phyloP scores from a whole-genome alignment of 2,113 vertebrate species.

The Xiphorhynchus elegans region DNA sequence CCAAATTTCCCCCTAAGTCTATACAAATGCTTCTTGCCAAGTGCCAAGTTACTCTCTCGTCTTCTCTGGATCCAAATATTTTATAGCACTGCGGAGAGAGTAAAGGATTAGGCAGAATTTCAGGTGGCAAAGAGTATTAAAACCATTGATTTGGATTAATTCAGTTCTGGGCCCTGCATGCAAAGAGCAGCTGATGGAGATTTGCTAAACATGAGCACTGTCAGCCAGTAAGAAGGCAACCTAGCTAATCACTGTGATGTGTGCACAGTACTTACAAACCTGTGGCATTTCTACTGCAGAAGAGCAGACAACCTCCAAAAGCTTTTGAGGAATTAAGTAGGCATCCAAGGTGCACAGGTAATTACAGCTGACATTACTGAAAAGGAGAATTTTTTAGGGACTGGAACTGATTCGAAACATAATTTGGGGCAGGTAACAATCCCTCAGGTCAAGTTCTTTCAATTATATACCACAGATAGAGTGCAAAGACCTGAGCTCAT shows the following conservation, averaged over 20 bases:
- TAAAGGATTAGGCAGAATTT: not conserved
- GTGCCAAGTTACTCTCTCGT: conserved; percentile 78
- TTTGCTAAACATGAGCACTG: not conserved
- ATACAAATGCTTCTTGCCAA: conserved; percentile 78
- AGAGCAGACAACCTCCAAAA: not conserved
- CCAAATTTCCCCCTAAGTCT: conserved; percentile 83
- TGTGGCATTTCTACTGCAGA: not conserved
- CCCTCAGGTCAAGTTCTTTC: not conserved
- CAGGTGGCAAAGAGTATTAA: not conserved
- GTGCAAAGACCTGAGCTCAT: not conserved
- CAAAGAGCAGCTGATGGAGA: not conserved
- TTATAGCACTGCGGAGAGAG: conserved; percentile 83
- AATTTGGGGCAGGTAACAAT: not conserved
- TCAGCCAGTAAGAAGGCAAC: not conserved
- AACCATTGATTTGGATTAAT: not conserved
- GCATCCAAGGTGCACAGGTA: no score
- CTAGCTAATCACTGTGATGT: not conserved
- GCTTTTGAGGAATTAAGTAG: not conserved
- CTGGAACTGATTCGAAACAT: not conserved
- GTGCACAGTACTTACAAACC: not conserved
- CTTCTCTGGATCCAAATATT: conserved; percentile 66
- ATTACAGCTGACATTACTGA: not conserved
- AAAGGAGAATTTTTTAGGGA: not conserved
- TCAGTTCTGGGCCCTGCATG: not conserved
- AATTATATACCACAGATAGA: not conserved